These are phyloP conservation scores for Nematopogon swammerdamellus DNA, from an alignment of 2,888 invertebrate species.

Conservation along the genomic window DNA sequence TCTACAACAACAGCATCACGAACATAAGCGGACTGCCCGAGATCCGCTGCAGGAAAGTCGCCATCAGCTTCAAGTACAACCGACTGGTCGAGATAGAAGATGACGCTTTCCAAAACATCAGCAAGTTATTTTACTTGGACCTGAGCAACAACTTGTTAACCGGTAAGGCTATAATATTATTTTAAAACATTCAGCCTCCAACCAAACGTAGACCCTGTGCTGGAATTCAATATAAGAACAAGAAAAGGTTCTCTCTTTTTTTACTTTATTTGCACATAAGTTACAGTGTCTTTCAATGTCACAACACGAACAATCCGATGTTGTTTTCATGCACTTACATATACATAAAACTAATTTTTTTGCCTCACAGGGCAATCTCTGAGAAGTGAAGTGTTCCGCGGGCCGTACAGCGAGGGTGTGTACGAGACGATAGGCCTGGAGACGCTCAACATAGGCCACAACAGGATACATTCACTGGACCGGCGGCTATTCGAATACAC, in stretches of 20 bases:
- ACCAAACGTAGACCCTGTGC: slow-evolving; percentile 1
- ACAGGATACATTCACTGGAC: slow-evolving; percentile 60
- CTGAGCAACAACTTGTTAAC: slow-evolving; percentile 54
- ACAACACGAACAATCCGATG: too few species aligned
- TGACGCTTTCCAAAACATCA: slow-evolving; percentile 48
- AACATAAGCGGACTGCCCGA: slow-evolving; percentile 40
- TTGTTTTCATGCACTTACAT: too few species aligned
- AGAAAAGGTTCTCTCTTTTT: too few species aligned
- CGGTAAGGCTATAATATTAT: slow-evolving; percentile 26
- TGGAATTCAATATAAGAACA: too few species aligned
- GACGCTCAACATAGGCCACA: slow-evolving; percentile 61
- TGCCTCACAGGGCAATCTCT: slow-evolving; percentile 51
- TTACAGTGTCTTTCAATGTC: too few species aligned
- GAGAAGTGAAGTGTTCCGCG: slow-evolving; percentile 63
- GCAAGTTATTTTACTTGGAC: slow-evolving; percentile 50
- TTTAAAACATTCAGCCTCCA: too few species aligned
- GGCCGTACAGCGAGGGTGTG: slow-evolving; percentile 53
- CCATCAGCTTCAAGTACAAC: slow-evolving; percentile 53
- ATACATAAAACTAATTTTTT: neutral
- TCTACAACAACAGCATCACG: slow-evolving; percentile 53
- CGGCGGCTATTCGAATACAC: slow-evolving; percentile 62
- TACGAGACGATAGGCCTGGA: slow-evolving; percentile 59
- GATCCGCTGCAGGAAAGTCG: slow-evolving; percentile 37
- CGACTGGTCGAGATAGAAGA: slow-evolving; percentile 45
- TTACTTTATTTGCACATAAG: too few species aligned